Percentiles rank a stretch among this genome's conserved stretches.
Evolutionary conservation across 2,888 invertebrate genomes (phyloP).

Genomic region (Adelognathus sp.): DNA sequence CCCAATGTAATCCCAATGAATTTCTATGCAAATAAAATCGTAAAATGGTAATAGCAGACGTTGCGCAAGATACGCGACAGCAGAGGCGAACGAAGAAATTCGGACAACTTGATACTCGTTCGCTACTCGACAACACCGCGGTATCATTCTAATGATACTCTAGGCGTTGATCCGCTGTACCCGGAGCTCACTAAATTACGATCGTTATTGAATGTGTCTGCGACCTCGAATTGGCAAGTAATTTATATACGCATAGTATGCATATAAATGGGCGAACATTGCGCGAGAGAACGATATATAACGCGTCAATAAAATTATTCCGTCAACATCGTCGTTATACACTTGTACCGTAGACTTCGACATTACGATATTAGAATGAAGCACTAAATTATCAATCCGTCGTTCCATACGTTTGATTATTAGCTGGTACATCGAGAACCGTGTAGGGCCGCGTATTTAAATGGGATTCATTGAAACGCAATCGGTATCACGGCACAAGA

Average conservation of each 20-base stretch:
- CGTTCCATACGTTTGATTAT: slow-evolving; percentile 22
- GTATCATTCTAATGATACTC: neutral
- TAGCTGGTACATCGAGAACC: slow-evolving; percentile 18
- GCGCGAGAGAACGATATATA: slow-evolving; percentile 9
- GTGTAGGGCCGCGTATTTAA: too few species aligned
- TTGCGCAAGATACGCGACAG: slow-evolving; percentile 51
- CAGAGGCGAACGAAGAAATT: too few species aligned
- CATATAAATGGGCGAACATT: neutral
- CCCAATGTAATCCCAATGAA: slow-evolving; percentile 72
- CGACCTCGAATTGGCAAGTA: slow-evolving; percentile 19
- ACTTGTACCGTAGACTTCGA: neutral
- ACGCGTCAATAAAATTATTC: slow-evolving; percentile 49
- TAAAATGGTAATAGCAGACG: slow-evolving; percentile 57
- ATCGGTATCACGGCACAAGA: too few species aligned
- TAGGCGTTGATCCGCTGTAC: neutral
- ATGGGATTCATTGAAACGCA: too few species aligned
- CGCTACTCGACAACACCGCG: neutral
- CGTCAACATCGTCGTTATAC: slow-evolving; percentile 22
- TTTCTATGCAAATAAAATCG: slow-evolving; percentile 76
- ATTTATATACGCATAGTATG: neutral
- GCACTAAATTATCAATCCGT: slow-evolving; percentile 9
- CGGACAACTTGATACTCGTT: slow-evolving; percentile 27
- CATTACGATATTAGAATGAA: slow-evolving; percentile 50
- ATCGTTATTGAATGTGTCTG: slow-evolving; percentile 37
- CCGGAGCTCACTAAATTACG: slow-evolving; percentile 33